phyloP scores from a whole-genome alignment of 2,797 vertebrate genomes.

The Galagoides demidoff region DNA sequence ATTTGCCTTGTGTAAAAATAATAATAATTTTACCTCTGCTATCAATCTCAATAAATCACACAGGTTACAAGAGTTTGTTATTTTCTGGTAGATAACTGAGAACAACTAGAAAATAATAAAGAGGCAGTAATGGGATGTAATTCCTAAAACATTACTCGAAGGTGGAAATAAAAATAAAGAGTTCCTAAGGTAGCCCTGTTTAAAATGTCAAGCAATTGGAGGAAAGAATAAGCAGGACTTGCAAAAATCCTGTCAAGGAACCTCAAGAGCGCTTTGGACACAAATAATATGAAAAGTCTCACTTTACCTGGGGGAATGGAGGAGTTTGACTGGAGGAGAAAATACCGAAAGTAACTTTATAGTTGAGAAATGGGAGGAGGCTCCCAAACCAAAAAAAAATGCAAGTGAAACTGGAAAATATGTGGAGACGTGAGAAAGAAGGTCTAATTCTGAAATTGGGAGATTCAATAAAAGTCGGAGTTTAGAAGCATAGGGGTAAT shows the following conservation, averaged over 20 bases:
- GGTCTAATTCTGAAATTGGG: neutral
- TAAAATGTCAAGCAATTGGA: neutral
- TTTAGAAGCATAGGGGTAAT: neutral
- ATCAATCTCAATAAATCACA: neutral
- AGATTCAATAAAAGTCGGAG: neutral
- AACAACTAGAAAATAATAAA: neutral
- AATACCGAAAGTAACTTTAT: neutral
- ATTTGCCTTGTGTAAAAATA: too few species aligned
- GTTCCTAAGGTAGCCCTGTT: neutral
- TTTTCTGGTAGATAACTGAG: neutral
- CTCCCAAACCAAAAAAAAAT: neutral
- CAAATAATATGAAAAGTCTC: neutral
- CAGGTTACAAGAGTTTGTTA: neutral
- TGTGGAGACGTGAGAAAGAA: neutral
- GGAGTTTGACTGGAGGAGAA: neutral
- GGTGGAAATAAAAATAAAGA: neutral
- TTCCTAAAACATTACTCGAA: neutral
- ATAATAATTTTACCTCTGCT: neutral
- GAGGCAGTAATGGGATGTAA: neutral
- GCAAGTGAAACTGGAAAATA: neutral
- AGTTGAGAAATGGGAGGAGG: neutral
- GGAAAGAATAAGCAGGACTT: neutral
- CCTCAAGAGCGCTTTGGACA: neutral
- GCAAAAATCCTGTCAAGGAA: neutral
- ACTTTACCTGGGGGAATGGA: neutral